A percentile compares a stretch with the other conserved stretches of the same genome.
Conservation (phyloP, 2,113 vertebrate genomes). For the Forbesichthys agassizii region DNA sequence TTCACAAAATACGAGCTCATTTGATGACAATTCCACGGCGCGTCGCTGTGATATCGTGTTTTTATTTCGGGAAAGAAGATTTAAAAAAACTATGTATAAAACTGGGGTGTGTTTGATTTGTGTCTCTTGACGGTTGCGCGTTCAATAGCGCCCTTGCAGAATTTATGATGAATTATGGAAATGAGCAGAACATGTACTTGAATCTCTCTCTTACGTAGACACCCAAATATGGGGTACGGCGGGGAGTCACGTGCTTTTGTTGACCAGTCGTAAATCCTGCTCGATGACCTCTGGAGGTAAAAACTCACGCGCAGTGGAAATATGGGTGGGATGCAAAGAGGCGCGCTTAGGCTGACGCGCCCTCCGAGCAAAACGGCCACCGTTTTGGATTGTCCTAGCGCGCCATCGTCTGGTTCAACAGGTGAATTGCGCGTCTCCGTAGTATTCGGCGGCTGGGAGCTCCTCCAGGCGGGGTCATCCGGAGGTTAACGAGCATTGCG, state of each 20-base stretch:
- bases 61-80: conserved; percentile 56
- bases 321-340: conserved; percentile 85
- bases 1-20: conserved; percentile 99
- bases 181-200: conserved; percentile 99
- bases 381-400: conserved; percentile 79
- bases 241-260: conserved; percentile 99
- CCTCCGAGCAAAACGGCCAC: conserved; percentile 46
- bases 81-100: conserved; percentile 70
- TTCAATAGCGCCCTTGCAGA: conserved; percentile 99
- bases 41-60: conserved; percentile 77
- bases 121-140: conserved; percentile 98
- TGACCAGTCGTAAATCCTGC: conserved; percentile 99
- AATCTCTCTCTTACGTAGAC: conserved; percentile 98
- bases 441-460: conserved; percentile 49
- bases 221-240: conserved; percentile 99
- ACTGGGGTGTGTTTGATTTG: conserved; percentile 93
- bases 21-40: conserved; percentile 85
- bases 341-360: conserved; percentile 72
- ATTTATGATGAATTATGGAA: conserved; percentile 99
- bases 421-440: conserved; percentile 64
- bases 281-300: conserved; percentile 99
- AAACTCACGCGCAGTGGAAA: conserved; percentile 92
- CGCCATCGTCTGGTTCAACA: conserved; percentile 87
- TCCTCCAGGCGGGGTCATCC: conserved; percentile 82
- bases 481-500: conserved; percentile 92